These are phyloP conservation scores for Panthera uncia DNA, from an alignment of 2,113 vertebrate species.

Conservation along the genomic window DNA sequence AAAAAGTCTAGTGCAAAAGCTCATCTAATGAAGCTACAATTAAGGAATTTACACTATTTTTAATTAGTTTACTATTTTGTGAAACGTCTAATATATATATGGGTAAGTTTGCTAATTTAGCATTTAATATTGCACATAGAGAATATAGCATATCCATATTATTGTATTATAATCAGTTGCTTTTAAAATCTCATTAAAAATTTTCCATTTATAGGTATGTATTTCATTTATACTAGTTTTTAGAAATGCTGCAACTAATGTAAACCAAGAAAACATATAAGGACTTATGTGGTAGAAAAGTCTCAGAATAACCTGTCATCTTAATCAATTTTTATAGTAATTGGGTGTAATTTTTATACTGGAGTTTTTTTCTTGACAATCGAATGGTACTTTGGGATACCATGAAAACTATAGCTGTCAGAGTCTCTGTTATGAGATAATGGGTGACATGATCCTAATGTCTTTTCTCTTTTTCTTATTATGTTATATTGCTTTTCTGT, in stretches of 20 bases:
- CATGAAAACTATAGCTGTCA: background rate
- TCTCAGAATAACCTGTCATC: background rate
- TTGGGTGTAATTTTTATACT: background rate
- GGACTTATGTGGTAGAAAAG: background rate
- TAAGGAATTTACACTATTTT: background rate
- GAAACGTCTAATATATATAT: background rate
- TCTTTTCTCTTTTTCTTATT: background rate
- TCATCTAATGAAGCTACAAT: background rate
- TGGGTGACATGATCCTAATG: background rate
- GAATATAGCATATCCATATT: background rate
- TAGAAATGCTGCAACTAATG: background rate
- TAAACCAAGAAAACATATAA: conserved; percentile 39
- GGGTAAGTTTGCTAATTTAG: background rate
- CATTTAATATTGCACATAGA: background rate
- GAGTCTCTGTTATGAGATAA: background rate
- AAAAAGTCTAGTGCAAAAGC: background rate
- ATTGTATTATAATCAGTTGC: background rate
- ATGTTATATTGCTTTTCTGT: background rate
- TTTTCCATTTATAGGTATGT: background rate
- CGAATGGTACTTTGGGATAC: background rate
- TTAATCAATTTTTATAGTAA: conserved; percentile 30
- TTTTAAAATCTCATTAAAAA: conserved; percentile 28
- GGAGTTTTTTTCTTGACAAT: conserved; percentile 20
- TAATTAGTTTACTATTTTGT: conserved; percentile 13
- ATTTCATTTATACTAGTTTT: conserved; percentile 50